Percentiles rank a stretch among this genome's conserved stretches.
phyloP scores from a whole-genome alignment of 2,113 vertebrate species.

The Tichodroma muraria region DNA sequence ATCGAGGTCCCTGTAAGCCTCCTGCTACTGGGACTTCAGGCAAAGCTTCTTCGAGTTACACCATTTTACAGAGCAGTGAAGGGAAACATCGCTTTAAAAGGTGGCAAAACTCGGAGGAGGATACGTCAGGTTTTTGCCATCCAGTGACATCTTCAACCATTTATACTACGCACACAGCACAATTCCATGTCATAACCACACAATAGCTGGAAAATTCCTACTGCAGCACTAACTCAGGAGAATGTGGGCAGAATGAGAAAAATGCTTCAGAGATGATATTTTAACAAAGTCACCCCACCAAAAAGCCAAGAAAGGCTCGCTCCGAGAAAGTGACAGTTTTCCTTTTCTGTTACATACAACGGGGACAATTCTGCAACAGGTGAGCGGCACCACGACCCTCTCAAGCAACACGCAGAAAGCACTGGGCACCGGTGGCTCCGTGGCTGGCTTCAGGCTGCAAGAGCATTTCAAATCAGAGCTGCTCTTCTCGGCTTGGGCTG shows the following conservation, averaged over 20 bases:
- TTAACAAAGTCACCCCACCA: not conserved
- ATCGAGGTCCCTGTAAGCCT: not conserved
- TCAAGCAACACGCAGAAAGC: not conserved
- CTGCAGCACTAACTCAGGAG: not conserved
- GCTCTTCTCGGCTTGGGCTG: not conserved
- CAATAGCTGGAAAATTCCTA: not conserved
- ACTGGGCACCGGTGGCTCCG: not conserved
- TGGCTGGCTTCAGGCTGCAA: not conserved
- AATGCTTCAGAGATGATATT: not conserved
- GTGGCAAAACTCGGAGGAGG: not conserved
- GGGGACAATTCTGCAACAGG: not conserved
- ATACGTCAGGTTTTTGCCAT: not conserved
- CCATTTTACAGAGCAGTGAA: not conserved
- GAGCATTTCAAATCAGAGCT: not conserved
- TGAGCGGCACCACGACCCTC: not conserved
- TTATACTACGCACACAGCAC: not conserved
- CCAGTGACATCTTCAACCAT: not conserved
- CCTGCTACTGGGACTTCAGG: not conserved
- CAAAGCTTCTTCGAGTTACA: not conserved
- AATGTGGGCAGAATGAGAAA: not conserved
- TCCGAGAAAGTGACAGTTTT: accelerated
- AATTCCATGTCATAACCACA: not conserved
- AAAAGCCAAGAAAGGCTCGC: not conserved
- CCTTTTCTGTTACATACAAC: accelerated
- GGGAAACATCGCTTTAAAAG: not conserved